phyloP scores from a whole-genome alignment of 2,113 vertebrate genomes.

The Montifringilla adamsi region DNA sequence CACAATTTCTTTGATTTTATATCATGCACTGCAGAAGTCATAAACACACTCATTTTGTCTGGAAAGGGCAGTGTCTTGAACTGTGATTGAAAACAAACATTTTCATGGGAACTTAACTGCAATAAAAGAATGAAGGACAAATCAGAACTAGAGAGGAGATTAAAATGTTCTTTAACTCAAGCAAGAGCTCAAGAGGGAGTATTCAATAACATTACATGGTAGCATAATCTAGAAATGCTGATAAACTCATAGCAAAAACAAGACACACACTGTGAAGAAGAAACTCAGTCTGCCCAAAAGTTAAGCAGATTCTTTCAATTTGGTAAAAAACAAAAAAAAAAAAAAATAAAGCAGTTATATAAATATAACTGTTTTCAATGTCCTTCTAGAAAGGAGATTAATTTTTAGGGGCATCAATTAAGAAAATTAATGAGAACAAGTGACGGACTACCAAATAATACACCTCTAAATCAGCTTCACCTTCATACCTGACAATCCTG shows the following conservation, averaged over 20 bases:
- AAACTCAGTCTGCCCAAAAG: not conserved
- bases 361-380: not conserved
- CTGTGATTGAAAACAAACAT: not conserved
- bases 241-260: not conserved
- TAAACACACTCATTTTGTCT: not conserved
- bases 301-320: not conserved
- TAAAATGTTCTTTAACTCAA: not conserved
- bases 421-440: not conserved
- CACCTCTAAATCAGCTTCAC: not conserved
- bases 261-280: not conserved
- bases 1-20: not conserved
- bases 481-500: not conserved
- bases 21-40: not conserved
- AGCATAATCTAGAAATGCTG: not conserved
- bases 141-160: not conserved
- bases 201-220: not conserved
- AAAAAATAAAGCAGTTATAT: too few relatives aligned
- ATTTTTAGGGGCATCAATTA: not conserved
- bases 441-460: not conserved
- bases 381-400: not conserved
- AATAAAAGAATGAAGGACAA: not conserved
- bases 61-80: not conserved
- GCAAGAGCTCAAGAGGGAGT: not conserved
- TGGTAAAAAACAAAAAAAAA: not conserved
- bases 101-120: not conserved